A percentile compares a stretch with the other conserved stretches of the same genome.
Conservation (phyloP, 2,888 invertebrate genomes). For the Agrotis puta region DNA sequence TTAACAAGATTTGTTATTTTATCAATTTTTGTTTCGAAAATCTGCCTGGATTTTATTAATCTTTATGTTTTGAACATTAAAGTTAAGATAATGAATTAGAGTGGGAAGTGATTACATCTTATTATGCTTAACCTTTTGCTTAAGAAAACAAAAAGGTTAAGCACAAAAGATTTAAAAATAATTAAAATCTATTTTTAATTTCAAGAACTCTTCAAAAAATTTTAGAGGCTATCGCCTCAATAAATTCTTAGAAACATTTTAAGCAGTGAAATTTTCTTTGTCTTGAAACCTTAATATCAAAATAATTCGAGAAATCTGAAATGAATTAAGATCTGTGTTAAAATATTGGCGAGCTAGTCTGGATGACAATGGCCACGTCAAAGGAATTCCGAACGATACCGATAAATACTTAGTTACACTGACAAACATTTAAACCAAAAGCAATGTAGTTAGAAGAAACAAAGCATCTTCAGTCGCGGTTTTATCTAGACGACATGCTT, state of each 20-base stretch:
- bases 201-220: not conserved
- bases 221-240: no score
- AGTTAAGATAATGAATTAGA: not conserved
- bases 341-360: constrained; percentile 1
- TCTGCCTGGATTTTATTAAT: not conserved
- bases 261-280: constrained; percentile 1
- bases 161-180: not conserved
- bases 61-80: constrained; percentile 3
- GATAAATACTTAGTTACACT: not conserved
- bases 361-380: not conserved
- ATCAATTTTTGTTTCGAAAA: constrained; percentile 18
- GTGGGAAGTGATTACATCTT: not conserved
- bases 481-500: constrained; percentile 35
- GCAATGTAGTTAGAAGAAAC: not conserved
- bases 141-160: not conserved
- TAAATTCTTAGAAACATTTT: not conserved
- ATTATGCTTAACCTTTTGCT: not conserved
- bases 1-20: not conserved
- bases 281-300: constrained; percentile 8
- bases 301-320: constrained; percentile 2
- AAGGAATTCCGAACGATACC: constrained; percentile 3
- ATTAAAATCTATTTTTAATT: not conserved
- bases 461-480: not conserved
- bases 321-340: not conserved
- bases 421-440: not conserved